These are phyloP conservation scores for Sylvia atricapilla DNA, from an alignment of 2,113 vertebrate genomes.

Conservation along the genomic window DNA sequence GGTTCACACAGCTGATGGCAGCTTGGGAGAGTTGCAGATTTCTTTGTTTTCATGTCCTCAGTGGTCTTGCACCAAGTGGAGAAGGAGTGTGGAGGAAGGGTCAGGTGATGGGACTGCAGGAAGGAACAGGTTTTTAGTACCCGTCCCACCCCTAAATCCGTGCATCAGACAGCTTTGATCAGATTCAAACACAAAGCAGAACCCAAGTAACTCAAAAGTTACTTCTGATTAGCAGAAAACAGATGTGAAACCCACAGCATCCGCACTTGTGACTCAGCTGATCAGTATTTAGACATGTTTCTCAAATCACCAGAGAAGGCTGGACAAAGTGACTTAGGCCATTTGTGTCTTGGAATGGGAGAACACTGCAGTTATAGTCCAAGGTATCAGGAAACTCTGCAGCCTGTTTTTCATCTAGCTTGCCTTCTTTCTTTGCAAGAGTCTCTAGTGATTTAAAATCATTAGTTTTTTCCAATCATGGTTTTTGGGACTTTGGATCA, in stretches of 20 bases:
- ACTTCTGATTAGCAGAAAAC: constrained; percentile 72
- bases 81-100: constrained; percentile 58
- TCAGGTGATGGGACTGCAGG: constrained; percentile 36
- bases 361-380: constrained; percentile 11
- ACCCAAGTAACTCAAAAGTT: constrained; percentile 59
- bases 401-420: constrained; percentile 20
- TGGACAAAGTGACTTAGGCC: constrained; percentile 48
- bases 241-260: constrained; percentile 83
- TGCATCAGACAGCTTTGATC: constrained; percentile 67
- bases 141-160: constrained; percentile 46
- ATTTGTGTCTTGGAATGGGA: constrained; percentile 52
- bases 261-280: constrained; percentile 36
- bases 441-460: constrained; percentile 14
- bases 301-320: constrained; percentile 17
- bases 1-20: constrained; percentile 68
- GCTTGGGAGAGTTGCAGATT: constrained; percentile 70
- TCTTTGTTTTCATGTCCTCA: constrained; percentile 69
- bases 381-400: not conserved
- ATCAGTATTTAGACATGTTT: not conserved
- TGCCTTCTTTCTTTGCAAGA: constrained; percentile 14
- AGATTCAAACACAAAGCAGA: constrained; percentile 64
- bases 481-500: constrained; percentile 60
- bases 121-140: constrained; percentile 44
- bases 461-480: not conserved
- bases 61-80: constrained; percentile 71